Base-by-base conservation (phyloP, 2,888 invertebrate species). In the Lamproptera curius region DNA sequence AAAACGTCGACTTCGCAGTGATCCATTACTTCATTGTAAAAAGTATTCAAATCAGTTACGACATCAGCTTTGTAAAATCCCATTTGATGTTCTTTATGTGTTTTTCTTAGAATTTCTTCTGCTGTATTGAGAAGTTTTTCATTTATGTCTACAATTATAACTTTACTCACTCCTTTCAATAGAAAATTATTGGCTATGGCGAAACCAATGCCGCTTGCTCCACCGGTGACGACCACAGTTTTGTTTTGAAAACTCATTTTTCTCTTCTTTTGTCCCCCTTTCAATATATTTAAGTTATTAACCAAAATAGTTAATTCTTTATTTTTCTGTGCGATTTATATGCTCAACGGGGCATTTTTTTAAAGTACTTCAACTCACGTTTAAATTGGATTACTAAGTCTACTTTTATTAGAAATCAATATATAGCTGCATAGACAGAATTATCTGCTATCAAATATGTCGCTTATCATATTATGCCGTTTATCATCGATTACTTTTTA, bases 171-270 rank as follows among this genome's bases (percentile, higher is more conserved):
- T 38, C 84, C 86, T 49, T 83, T 80, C 42, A 72, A 67, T 4
- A 91, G 63, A 16, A 86, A 76, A 46, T 74, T 75, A 13, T 73
- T 71, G 1, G 79, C 81, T 17, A 80, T 85, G 43, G 73, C 70
- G 16, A 74, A 73, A 1, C 90, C 90, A 17, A 90, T 87, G 1
- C 89, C 88, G 16, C 71, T 66, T 0, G 88, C 87, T 20, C 78
- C 89, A 1, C 90, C 89, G 1, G 89, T 89, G 15, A 89, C 53
- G 0, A 61, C 56, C 0, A 55, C 58, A 2, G 54, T 53, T 53
- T 58, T 58, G 5, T 49, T 44, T 10, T 39, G 42, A 23, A 23
- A 23, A 23, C 8, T 23, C n/a, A n/a, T n/a, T n/a, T n/a, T n/a
- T n/a, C n/a, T n/a, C n/a, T n/a, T n/a, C n/a, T n/a, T n/a, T n/a